These are phyloP conservation scores for Arbacia lixula DNA, from an alignment of 53 echinoderm and acorn worm species.

Conservation along the genomic window DNA sequence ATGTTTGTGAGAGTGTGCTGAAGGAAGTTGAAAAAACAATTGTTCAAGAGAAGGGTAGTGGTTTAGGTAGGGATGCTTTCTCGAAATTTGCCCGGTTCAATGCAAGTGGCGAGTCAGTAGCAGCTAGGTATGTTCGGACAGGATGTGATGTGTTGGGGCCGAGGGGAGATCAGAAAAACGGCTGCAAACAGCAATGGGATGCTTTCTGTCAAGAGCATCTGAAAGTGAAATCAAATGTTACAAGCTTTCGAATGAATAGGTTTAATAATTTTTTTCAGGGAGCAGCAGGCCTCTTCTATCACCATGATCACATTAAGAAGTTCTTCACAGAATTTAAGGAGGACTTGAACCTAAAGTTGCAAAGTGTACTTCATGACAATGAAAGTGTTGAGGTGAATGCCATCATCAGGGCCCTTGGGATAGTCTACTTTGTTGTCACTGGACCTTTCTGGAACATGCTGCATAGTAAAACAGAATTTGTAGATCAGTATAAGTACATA, in stretches of 20 bases:
- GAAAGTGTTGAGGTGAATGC: constrained; percentile 7
- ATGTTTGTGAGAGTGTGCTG: constrained; percentile 34
- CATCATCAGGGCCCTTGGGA: constrained; percentile 51
- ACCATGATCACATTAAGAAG: constrained; percentile 27
- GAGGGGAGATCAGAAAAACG: constrained; percentile 64
- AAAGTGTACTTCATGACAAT: constrained; percentile 56
- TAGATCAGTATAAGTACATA: constrained; percentile 50
- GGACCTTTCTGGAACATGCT: constrained; percentile 59
- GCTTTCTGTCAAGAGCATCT: constrained; percentile 50
- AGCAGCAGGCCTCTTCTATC: constrained; percentile 54
- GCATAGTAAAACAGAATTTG: constrained; percentile 21
- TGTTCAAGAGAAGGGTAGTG: constrained; percentile 12
- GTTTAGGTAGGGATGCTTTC: constrained; percentile 43
- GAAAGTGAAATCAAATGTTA: constrained; percentile 30
- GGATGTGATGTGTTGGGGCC: constrained; percentile 64
- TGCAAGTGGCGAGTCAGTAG: constrained; percentile 47
- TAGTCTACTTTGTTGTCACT: constrained; percentile 42
- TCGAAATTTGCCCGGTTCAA: constrained; percentile 47
- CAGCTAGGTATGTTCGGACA: constrained; percentile 37
- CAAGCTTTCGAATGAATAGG: constrained; percentile 63
- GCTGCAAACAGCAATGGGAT: constrained; percentile 50
- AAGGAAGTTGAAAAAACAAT: constrained; percentile 36
- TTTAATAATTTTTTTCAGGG: constrained; percentile 65
- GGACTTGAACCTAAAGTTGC: constrained; percentile 49
- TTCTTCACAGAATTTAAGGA: constrained; percentile 50